A percentile compares a stretch with the other conserved stretches of the same genome.
phyloP scores from a whole-genome alignment of 1,140 invertebrate genomes.

The Diabrotica undecimpunctata region DNA sequence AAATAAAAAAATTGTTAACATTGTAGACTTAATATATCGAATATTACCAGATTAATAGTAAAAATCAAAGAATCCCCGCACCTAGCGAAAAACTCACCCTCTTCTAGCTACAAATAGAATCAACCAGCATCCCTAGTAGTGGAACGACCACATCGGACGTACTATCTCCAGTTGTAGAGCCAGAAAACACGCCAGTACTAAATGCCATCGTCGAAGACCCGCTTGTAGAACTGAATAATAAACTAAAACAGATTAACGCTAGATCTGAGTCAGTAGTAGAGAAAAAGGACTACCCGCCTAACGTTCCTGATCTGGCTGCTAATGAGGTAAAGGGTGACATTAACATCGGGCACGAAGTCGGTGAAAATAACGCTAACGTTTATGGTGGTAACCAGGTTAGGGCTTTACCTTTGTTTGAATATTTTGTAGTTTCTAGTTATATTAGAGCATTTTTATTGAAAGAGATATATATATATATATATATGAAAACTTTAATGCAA shows the following conservation, averaged over 20 bases:
- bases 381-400: constrained; percentile 17
- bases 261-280: constrained; percentile 11
- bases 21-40: too few species aligned
- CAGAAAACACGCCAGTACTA: constrained; percentile 4
- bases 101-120: constrained; percentile 33
- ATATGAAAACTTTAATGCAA: too few species aligned
- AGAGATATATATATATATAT: too few species aligned
- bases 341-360: background rate
- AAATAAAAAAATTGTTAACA: too few species aligned
- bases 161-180: constrained; percentile 39
- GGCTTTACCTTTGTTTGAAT: constrained; percentile 8
- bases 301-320: background rate
- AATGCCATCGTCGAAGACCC: constrained; percentile 24
- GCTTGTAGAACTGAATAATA: constrained; percentile 35
- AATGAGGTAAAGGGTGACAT: background rate
- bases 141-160: constrained; percentile 39
- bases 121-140: constrained; percentile 32
- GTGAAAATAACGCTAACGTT: constrained; percentile 5
- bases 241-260: constrained; percentile 38
- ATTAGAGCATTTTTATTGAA: too few species aligned
- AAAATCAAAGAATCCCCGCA: too few species aligned
- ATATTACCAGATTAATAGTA: too few species aligned
- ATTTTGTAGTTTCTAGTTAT: background rate
- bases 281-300: constrained; percentile 7
- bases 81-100: background rate